phyloP scores from a whole-genome alignment of 2,888 invertebrate species.

The Glomeris marginata region DNA sequence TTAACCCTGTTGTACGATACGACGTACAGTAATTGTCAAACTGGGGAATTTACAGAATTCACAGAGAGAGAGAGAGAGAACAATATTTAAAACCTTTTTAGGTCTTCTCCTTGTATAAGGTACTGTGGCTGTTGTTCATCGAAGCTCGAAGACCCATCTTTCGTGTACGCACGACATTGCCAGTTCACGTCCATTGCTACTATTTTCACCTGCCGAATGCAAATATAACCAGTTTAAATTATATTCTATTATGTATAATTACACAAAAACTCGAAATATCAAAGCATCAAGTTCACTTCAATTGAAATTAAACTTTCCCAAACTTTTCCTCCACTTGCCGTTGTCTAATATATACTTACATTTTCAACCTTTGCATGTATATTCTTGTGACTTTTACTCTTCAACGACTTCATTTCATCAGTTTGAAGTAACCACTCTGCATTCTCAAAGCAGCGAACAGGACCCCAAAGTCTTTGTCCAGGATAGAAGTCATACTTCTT shows the following conservation, averaged over 20 bases:
- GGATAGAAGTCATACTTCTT: slow-evolving; percentile 45
- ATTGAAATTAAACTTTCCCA: no score
- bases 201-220: slow-evolving; percentile 43
- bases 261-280: no score
- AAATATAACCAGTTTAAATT: neutral
- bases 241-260: neutral
- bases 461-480: slow-evolving; percentile 59
- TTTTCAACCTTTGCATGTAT: slow-evolving; percentile 56
- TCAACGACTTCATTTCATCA: slow-evolving; percentile 19
- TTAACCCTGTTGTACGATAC: slow-evolving; percentile 47
- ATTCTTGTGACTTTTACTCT: slow-evolving; percentile 18
- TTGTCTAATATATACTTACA: slow-evolving; percentile 22
- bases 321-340: no score
- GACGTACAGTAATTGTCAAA: no score
- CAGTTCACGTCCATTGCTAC: slow-evolving; percentile 71
- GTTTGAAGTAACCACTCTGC: slow-evolving; percentile 57
- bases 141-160: slow-evolving; percentile 16
- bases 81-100: slow-evolving; percentile 42
- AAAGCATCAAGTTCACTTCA: no score
- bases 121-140: slow-evolving; percentile 47
- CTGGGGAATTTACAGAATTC: no score
- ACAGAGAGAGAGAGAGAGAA: neutral
- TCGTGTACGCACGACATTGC: slow-evolving; percentile 47
- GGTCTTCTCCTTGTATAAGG: slow-evolving; percentile 54
- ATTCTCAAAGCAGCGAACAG: slow-evolving; percentile 53